phyloP scores from a whole-genome alignment of 2,113 vertebrate genomes.

The Thinocorus orbignyianus region DNA sequence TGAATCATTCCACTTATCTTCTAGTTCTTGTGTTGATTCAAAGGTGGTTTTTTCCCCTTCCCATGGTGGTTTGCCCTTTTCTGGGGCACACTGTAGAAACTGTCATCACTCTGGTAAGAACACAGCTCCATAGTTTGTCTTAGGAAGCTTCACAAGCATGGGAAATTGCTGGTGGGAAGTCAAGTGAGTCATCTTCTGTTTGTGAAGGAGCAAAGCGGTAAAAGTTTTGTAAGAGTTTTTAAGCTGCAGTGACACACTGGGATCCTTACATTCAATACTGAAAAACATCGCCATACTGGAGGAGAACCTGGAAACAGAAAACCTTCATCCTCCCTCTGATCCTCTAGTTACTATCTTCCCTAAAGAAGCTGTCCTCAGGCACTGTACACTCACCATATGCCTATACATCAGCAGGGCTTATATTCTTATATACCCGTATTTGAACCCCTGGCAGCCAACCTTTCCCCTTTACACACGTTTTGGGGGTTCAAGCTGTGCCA shows the following conservation, averaged over 20 bases:
- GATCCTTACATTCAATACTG: not conserved
- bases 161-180: conserved; percentile 10
- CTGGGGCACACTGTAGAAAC: not conserved
- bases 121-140: not conserved
- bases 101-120: not conserved
- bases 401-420: not conserved
- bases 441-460: not conserved
- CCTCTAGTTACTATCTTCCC: not conserved
- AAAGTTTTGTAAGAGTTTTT: not conserved
- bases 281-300: not conserved
- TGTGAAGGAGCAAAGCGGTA: not conserved
- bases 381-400: not conserved
- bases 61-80: not conserved
- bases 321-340: not conserved
- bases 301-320: not conserved
- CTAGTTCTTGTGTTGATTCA: not conserved
- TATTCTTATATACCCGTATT: not conserved
- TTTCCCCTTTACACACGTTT: fast-evolving
- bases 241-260: not conserved
- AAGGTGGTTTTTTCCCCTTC: conserved; percentile 3
- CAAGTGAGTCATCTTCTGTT: conserved; percentile 9
- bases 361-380: not conserved
- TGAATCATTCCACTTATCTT: not conserved
- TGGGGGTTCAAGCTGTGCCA: not conserved
- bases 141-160: not conserved